Evolutionary conservation across 2,888 invertebrate species (phyloP), one percentile per base, ranked within the genome.

Genomic region (Zaprionus lineosus): DNA sequence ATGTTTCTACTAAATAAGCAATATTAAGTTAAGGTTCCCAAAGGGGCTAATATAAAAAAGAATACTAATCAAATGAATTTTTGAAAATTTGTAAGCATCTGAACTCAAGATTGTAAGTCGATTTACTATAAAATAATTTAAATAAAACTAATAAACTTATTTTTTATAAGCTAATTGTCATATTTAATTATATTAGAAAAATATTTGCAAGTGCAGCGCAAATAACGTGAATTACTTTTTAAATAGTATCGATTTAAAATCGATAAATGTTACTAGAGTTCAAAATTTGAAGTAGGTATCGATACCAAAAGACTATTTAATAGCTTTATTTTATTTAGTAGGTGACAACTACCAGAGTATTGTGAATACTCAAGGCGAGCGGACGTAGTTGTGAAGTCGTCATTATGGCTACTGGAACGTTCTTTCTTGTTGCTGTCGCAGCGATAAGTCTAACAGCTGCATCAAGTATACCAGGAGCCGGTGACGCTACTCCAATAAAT

Each of bases 401-500:
- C 0, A 47, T 50, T 46, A 70, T 70, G 66, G 31, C 6, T 11
- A 14, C 19, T n/a, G 51, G 24, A 39, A 21, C 19, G 12, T 31
- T 60, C 43, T 3, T 73, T 62, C 52, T 77, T 68, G 60, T 74
- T 66, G 73, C 73, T 55, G 57, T 29, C 3, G 51, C 47, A 19
- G 62, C 65, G 48, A 62, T 75, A 68, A 62, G 62, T 55, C 16
- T 63, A 2, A 39, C 39, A 3, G 44, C 36, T 18, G 73, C 70
- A 7, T 82, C 83, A 3, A 79, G 75, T 55, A 64, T 79, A 36
- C 75, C 70, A 37, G 75, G 57, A 2, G 33, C 93, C 8, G 95
- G 95, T 37, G 94, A 94, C 57, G 15, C 63, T 62, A 91, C 93
- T 57, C 90, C 94, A 11, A 90, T 93, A 81, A 93, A 94, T 68